phyloP scores from a whole-genome alignment of 23 tunicate genomes.

The Halocynthia roretzi region DNA sequence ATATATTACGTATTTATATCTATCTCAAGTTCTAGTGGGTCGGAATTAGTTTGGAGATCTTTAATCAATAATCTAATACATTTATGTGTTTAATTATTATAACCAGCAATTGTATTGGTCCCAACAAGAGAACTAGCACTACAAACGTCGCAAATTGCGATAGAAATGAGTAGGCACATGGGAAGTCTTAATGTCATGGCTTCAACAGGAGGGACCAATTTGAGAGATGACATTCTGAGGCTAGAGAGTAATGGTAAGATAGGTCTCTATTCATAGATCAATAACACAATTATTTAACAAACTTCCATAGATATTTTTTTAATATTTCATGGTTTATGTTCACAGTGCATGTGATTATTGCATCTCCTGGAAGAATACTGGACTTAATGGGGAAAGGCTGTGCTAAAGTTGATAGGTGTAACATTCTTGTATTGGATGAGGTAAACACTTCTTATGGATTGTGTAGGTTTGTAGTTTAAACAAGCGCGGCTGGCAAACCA shows the following conservation, averaged over 20 bases:
- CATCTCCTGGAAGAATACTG: slow-evolving; percentile 95
- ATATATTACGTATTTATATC: no score
- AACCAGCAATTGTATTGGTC: slow-evolving; percentile 76
- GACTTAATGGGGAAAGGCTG: slow-evolving; percentile 93
- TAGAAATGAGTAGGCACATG: slow-evolving; percentile 89
- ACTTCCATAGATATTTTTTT: not conserved
- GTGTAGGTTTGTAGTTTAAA: not conserved
- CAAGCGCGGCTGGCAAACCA: no score
- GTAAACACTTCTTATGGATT: slow-evolving; percentile 18
- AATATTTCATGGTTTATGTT: not conserved
- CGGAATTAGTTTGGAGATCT: not conserved
- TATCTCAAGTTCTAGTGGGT: no score
- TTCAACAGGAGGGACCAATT: slow-evolving; percentile 98
- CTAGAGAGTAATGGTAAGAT: slow-evolving; percentile 65
- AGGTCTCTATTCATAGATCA: not conserved
- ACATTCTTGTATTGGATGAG: slow-evolving; percentile 85
- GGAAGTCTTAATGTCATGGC: slow-evolving; percentile 92
- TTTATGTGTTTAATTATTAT: not conserved
- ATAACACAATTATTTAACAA: not conserved
- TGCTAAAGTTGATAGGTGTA: slow-evolving; percentile 93
- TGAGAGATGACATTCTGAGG: slow-evolving; percentile 96
- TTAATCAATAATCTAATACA: not conserved
- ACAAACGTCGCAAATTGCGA: slow-evolving; percentile 98
- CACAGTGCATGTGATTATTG: slow-evolving; percentile 88
- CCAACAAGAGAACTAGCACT: slow-evolving; percentile 98